These are phyloP conservation scores for Sebastes miniatus DNA, from an alignment of 2,797 vertebrate species.

Conservation along the genomic window DNA sequence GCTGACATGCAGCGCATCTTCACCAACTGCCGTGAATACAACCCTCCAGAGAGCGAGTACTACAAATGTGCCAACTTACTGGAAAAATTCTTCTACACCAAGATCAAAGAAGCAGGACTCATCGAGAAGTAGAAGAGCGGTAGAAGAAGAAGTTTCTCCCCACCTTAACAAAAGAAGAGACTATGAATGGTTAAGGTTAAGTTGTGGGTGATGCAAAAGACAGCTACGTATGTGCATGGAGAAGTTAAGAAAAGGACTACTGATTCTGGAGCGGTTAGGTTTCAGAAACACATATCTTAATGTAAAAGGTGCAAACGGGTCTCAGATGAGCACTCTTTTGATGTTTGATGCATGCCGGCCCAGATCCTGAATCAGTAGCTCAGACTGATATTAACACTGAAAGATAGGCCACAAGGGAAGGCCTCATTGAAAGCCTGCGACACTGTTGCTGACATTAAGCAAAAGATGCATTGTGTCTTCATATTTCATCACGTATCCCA, in stretches of 20 bases:
- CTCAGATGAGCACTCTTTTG: constrained; percentile 33
- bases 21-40: constrained; percentile 98
- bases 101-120: constrained; percentile 98
- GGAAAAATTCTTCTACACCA: constrained; percentile 99
- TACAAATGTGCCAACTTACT: constrained; percentile 99
- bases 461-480: constrained; percentile 21
- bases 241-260: constrained; percentile 45
- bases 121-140: constrained; percentile 87
- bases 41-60: constrained; percentile 98
- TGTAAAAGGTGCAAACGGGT: constrained; percentile 23
- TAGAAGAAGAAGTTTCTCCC: neutral
- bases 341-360: constrained; percentile 30
- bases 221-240: neutral
- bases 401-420: constrained; percentile 16
- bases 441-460: constrained; percentile 32
- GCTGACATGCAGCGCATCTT: constrained; percentile 99
- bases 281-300: constrained; percentile 35
- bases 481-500: constrained; percentile 45
- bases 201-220: neutral
- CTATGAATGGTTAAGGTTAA: neutral
- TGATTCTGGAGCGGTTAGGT: constrained; percentile 38
- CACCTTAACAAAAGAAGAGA: neutral
- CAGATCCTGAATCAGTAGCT: constrained; percentile 42
- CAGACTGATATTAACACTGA: constrained; percentile 40
- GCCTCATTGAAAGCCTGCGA: constrained; percentile 11